phyloP scores from a whole-genome alignment of 2,113 vertebrate genomes.

The Aix galericulata region DNA sequence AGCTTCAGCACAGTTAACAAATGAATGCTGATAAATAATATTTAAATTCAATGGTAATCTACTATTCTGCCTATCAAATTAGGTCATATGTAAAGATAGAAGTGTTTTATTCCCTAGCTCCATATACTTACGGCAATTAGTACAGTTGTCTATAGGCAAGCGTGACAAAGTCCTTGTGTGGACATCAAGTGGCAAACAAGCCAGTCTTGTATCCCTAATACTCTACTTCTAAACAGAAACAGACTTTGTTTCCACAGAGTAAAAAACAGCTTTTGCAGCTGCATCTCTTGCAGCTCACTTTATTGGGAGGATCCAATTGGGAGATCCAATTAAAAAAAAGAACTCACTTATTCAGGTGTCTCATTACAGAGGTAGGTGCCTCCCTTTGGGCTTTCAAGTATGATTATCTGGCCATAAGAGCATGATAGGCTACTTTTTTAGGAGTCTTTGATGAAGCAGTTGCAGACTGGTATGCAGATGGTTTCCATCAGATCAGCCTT shows the following conservation, averaged over 20 bases:
- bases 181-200: neutral
- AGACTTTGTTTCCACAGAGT: neutral
- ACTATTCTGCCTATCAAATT: neutral
- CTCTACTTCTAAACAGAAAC: neutral
- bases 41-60: neutral
- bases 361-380: neutral
- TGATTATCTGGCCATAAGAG: slow-evolving; percentile 18
- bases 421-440: neutral
- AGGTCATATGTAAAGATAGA: neutral
- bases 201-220: neutral
- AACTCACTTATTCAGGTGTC: neutral
- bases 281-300: no score
- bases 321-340: neutral
- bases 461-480: neutral
- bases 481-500: slow-evolving; percentile 17
- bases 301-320: no score
- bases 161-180: neutral
- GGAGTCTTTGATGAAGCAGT: slow-evolving; percentile 38
- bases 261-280: neutral
- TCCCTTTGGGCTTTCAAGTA: neutral
- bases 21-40: neutral
- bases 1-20: neutral
- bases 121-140: neutral
- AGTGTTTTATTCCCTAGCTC: neutral
- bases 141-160: neutral